Percentiles rank a stretch among this genome's conserved stretches.
Evolutionary conservation across 2,888 invertebrate genomes (phyloP).

Genomic region (Macrophya annulata): DNA sequence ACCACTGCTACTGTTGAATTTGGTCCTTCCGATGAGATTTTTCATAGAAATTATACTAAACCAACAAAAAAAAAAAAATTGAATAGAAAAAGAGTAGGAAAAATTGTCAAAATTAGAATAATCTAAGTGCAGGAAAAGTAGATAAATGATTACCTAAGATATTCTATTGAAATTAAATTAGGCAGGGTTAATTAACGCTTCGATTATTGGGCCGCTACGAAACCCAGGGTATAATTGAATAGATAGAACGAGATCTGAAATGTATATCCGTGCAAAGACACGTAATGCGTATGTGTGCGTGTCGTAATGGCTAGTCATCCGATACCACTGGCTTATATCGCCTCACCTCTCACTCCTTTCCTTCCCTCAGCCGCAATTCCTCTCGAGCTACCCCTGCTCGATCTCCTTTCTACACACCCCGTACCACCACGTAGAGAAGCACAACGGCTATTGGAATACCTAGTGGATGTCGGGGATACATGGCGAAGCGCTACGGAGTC

Average conservation of each 20-base stretch:
- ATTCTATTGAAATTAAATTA: neutral
- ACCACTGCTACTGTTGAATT: neutral
- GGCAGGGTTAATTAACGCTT: constrained; percentile 14
- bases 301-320: constrained; percentile 49
- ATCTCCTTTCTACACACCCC: constrained; percentile 29
- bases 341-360: neutral
- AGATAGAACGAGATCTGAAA: constrained; percentile 11
- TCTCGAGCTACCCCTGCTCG: constrained; percentile 43
- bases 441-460: constrained; percentile 54
- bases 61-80: no score
- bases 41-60: neutral
- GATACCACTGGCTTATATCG: constrained; percentile 52
- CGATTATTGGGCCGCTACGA: constrained; percentile 26
- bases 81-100: neutral
- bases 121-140: neutral
- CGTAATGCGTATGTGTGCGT: constrained; percentile 16
- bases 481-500: constrained; percentile 50
- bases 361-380: constrained; percentile 28
- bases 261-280: constrained; percentile 21
- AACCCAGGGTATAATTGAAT: constrained; percentile 33
- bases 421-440: neutral
- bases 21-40: neutral
- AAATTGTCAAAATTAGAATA: neutral
- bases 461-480: constrained; percentile 44
- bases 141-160: neutral